Base-by-base conservation (phyloP, 2,113 vertebrate species). In the Choloepus hoffmanni region DNA sequence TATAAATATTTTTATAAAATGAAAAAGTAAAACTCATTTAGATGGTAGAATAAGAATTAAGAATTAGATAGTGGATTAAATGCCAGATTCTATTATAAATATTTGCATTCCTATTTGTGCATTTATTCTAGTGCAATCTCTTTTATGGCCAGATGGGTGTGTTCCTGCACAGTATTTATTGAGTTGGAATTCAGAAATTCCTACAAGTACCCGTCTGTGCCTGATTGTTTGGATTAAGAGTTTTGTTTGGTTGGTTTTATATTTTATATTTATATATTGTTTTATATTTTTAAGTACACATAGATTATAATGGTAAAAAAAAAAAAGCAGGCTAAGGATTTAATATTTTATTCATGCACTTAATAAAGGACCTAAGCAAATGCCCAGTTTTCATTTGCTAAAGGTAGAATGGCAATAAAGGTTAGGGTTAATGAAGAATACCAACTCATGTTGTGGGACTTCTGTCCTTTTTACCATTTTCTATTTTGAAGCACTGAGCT, bases 151-250 rank as follows among this genome's bases (percentile, higher is more conserved):
- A 94, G 79, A 67, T 62, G 92, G 72, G 50, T 83, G 67, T 72
- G 81, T 76, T 53, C 72, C 45, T 85, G 73, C 55, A 72, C 60
- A 82, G 60, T 55, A 67, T 68, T 68, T 70, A 48, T 9, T 88
- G 30, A 92, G 55, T 67, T 70, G 82, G 55, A 92, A 92, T 77
- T 85, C 67, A 76, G 58, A 95, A 89, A 77, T 30, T 30, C 43
- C 72, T 48, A 60, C 19, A 73, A n/a, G 73, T 48, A 58, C 58
- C 30, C 23, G 65, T 36, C 36, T 58, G n/a, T 60, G 60, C 24
- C 30, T 62, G 26, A 36, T 84, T 60, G 40, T 33, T 77, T 90
- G 55, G 30, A 83, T 26, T 63, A n/a, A 76, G 48, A 76, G 73
- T 82, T 90, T 70, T 63, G 73, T 76, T 90, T 77, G 62, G 43